A percentile compares a stretch with the other conserved stretches of the same genome.
Conservation (phyloP, 2,113 vertebrate species). For the Diadophis punctatus region DNA sequence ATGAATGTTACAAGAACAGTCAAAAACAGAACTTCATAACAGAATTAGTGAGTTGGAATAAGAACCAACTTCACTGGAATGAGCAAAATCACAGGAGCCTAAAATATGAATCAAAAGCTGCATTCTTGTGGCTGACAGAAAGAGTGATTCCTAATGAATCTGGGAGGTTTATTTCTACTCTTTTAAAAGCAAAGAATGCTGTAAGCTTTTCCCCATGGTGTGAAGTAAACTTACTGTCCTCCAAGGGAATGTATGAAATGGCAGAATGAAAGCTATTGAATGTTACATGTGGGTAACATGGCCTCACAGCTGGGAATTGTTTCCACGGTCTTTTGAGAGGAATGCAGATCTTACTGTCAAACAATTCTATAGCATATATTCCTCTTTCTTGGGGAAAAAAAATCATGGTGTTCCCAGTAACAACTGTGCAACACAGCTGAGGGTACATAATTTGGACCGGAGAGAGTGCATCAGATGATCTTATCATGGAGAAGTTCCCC, state of each 20-base stretch:
- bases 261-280: neutral
- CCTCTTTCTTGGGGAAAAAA: neutral
- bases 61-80: neutral
- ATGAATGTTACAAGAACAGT: neutral
- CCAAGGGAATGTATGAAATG: slow-evolving; percentile 6
- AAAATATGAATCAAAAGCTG: neutral
- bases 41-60: neutral
- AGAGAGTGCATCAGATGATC: neutral
- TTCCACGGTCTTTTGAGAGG: neutral
- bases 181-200: neutral
- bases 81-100: neutral
- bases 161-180: neutral
- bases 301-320: neutral
- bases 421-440: neutral
- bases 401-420: neutral
- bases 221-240: neutral
- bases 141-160: neutral
- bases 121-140: neutral
- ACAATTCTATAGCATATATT: neutral
- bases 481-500: neutral
- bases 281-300: neutral
- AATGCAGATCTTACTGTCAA: neutral
- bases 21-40: neutral
- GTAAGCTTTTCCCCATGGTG: neutral
- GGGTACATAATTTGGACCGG: neutral